Base-by-base conservation (phyloP, 2,888 invertebrate species). In the Hypsopygia costalis region DNA sequence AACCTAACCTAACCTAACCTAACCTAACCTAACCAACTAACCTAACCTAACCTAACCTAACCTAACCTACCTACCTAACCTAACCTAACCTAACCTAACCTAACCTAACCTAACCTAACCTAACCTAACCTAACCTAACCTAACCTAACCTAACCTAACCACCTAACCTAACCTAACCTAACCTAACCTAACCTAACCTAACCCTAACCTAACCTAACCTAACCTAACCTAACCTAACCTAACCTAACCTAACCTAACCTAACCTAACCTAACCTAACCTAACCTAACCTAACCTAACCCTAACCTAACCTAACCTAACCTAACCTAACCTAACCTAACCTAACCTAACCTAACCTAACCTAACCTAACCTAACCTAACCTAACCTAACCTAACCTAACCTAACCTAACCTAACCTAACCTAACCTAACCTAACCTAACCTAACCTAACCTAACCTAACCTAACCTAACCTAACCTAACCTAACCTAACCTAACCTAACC, bases 401-500 rank as follows among this genome's bases (percentile, higher is more conserved):
- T 25, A 25, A 41, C 36, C 43, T 40, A 36, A 36, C 36, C 41
- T 35, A 34, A 30, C 36, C 40, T 40, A 36, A 35, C 40, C 40
- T 37, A 36, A 40, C 36, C 44, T 44, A 40, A 36, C 44, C 43
- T 40, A 40, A 36, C 43, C 36, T 39, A 48, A 16, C 16, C 16
- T 31, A 31, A 31, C 12, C 31, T 31, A 31, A 31, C 11, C 44
- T 36, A 34, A 40, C 34, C 39, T 39, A 39, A 39, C 39, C 27
- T 34, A 40, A 44, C 41, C 46, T 46, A 44, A 46, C 49, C 46
- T 46, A 44, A 46, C 46, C 44, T 38, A 44, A 44, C 44, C 38
- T 41, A 45, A 45, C 44, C 44, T 45, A 45, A 45, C 44, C 35
- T 36, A 44, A 41, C 41, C 44, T 41, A 45, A 45, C 44, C 37